Evolutionary conservation across 1,140 invertebrate species (phyloP), one percentile per base, ranked within the genome.

Genomic region (Daktulosphaira vitifoliae): DNA sequence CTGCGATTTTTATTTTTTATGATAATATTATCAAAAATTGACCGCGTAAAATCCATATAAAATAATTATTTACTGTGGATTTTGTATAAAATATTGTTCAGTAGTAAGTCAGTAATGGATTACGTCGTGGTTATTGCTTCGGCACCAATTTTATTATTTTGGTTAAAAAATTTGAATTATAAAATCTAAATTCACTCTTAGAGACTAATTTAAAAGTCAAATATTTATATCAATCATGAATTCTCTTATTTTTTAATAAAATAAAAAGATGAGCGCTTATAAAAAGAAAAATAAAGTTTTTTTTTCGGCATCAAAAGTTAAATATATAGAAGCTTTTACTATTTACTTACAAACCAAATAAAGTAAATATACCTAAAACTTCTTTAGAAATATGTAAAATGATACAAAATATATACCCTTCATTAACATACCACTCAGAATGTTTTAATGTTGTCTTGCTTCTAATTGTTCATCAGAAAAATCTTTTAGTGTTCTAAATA

Each of bases 291-390:
- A 48, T 48, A 48, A 48, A 48, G 23, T 48, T 48, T 15, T 8
- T 48, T 23, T 48, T 23, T 48, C 23, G 22, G 9, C 5, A 46
- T n/a, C n/a, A n/a, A n/a, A n/a, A n/a, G n/a, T n/a, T n/a, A n/a
- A n/a, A n/a, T n/a, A n/a, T n/a, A n/a, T 22, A 46, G 44, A 48
- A 48, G 11, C 18, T n/a, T n/a, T n/a, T n/a, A n/a, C n/a, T 48
- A 48, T 48, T 25, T 23, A 48, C 46, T 48, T 13, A 48, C 46
- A 48, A 48, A 48, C 20, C 11, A 48, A 48, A 48, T 22, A 48
- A 48, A 48, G 46, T 22, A 23, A 48, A 48, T 48, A 48, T 48
- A 48, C 46, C 46, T 23, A 48, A 48, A 48, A 23, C 46, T 48
- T 18, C 44, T 48, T 48, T 22, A 48, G 20, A 48, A 48, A 48